These are phyloP conservation scores for Alfaro cultratus DNA, from an alignment of 2,797 vertebrate species.

Conservation along the genomic window DNA sequence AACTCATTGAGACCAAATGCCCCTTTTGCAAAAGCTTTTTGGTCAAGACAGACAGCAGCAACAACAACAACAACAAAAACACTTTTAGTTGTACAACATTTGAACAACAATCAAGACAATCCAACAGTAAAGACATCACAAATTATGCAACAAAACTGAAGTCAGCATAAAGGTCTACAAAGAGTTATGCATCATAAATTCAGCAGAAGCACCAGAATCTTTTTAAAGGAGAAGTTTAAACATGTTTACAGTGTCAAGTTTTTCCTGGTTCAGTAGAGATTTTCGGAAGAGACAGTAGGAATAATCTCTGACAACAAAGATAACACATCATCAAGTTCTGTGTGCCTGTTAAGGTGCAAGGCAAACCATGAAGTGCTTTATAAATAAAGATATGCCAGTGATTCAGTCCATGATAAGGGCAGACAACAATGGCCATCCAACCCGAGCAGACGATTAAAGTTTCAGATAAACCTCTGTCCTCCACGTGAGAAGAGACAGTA, in stretches of 20 bases:
- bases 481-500: not conserved
- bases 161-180: not conserved
- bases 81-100: not conserved
- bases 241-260: not conserved
- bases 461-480: not conserved
- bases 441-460: not conserved
- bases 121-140: not conserved
- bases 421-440: not conserved
- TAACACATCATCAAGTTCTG: not conserved
- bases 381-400: not conserved
- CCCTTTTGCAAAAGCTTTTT: not conserved
- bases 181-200: not conserved
- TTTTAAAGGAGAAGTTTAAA: not conserved
- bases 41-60: not conserved
- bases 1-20: not conserved
- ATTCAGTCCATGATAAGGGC: not conserved
- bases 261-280: not conserved
- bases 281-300: not conserved
- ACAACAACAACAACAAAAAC: not conserved
- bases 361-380: not conserved
- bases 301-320: not conserved
- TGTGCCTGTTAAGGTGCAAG: not conserved
- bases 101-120: not conserved
- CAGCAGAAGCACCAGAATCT: not conserved
- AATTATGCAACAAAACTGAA: not conserved